Percentiles rank a stretch among this genome's conserved stretches.
Evolutionary conservation across 23 tunicate species (phyloP).

Genomic region (Trididemnum clinides): DNA sequence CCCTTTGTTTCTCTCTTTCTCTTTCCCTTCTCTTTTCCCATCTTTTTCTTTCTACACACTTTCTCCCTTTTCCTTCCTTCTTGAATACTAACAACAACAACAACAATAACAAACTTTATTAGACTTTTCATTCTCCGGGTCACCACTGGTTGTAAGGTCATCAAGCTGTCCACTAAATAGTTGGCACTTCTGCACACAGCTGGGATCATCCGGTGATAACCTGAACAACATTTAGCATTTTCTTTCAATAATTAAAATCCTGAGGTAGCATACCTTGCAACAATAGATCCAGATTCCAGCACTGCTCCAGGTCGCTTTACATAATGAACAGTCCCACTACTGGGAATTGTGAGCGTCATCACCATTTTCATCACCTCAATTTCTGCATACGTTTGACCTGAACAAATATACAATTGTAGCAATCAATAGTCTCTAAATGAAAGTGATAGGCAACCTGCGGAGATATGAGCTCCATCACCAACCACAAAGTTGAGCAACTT

Average conservation of each 20-base stretch:
- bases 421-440: too few relatives aligned
- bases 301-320: slow-evolving; percentile 94
- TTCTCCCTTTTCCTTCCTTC: too few relatives aligned
- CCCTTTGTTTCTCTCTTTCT: too few relatives aligned
- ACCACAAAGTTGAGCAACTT: slow-evolving; percentile 80
- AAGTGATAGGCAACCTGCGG: too few relatives aligned
- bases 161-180: slow-evolving; percentile 60
- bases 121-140: slow-evolving; percentile 54
- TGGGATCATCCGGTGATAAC: slow-evolving; percentile 78
- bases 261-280: slow-evolving; percentile 61
- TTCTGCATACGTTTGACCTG: slow-evolving; percentile 87
- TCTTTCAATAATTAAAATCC: background rate
- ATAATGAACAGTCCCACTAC: slow-evolving; percentile 75
- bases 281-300: slow-evolving; percentile 77
- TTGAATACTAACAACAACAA: too few relatives aligned
- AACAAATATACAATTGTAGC: background rate
- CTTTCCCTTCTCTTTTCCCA: too few relatives aligned
- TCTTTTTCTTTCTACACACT: too few relatives aligned
- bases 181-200: slow-evolving; percentile 52
- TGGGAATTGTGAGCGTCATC: slow-evolving; percentile 85
- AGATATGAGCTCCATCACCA: slow-evolving; percentile 85
- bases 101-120: too few relatives aligned
- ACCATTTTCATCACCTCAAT: slow-evolving; percentile 99
- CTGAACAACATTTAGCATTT: background rate
- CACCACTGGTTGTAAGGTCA: slow-evolving; percentile 17